These are phyloP conservation scores for Drosophila testacea DNA, from an alignment of 2,888 invertebrate genomes.

Conservation along the genomic window DNA sequence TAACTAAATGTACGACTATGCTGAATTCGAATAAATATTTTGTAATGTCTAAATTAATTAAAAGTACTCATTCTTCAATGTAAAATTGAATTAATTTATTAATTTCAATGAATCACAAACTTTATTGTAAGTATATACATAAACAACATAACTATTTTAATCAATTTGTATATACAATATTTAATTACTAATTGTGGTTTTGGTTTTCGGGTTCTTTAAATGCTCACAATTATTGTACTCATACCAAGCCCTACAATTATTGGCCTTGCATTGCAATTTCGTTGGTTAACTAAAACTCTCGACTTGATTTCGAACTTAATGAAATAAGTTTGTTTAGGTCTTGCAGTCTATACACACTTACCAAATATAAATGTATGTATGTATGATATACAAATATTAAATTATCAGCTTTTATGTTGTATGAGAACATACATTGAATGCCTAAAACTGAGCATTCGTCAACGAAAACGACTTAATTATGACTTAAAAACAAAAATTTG, in stretches of 20 bases:
- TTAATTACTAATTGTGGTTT: conserved; percentile 43
- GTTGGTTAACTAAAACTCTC: conserved; percentile 25
- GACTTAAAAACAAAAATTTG: conserved; percentile 65
- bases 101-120: conserved; percentile 67
- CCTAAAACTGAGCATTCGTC: conserved; percentile 39
- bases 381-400: conserved; percentile 23
- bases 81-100: conserved; percentile 43
- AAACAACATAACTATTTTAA: conserved; percentile 38
- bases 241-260: conserved; percentile 22
- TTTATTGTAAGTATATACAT: conserved; percentile 54
- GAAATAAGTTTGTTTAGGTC: conserved; percentile 7
- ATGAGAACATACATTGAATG: conserved; percentile 29
- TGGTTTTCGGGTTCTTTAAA: conserved; percentile 47
- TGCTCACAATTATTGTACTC: conserved; percentile 69
- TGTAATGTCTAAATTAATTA: conserved; percentile 6
- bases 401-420: conserved; percentile 14
- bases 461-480: conserved; percentile 43
- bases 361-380: conserved; percentile 27
- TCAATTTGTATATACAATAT: conserved; percentile 50
- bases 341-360: conserved; percentile 46
- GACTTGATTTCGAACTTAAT: conserved; percentile 8
- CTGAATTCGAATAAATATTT: conserved; percentile 41
- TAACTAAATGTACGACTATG: conserved; percentile 35
- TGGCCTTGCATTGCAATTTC: conserved; percentile 32
- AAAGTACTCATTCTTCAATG: conserved; percentile 9